Evolutionary conservation across 2,113 vertebrate species (phyloP), one percentile per base, ranked within the genome.

Genomic region (Myrmophylax atrothorax): DNA sequence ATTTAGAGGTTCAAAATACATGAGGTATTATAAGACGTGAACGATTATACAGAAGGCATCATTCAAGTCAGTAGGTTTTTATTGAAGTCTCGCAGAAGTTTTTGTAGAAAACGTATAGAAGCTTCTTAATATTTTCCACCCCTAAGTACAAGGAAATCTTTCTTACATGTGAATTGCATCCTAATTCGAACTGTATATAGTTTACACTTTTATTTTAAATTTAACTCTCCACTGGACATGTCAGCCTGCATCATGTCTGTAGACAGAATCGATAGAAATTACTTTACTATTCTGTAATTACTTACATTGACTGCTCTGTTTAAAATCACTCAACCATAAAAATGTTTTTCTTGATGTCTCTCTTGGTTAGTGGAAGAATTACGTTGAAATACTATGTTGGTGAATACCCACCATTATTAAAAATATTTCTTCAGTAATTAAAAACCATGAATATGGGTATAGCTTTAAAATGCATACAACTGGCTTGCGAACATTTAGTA

Each of bases 261-360:
- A 78, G 96, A 93, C 62, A 53, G 70, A 87, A 94, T 96, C 75
- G 0, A 73, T 97, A 95, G 81, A 93, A 96, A 97, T 96, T 85
- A 96, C 92, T 96, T 95, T 95, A 75, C 97, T 97, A 89, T 93
- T 97, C 90, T 94, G 62, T 97, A 97, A 97, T 98, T 97, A 96
- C 24, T 75, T 85, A 63, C 73, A 96, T 95, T 69, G 80, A 96
- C 79, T 96, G 89, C 76, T 96, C 84, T 94, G 75, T 96, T 97
- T 97, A 88, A 97, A 97, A 88, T 93, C 91, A 75, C 40, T 95
- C 89, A 96, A 79, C 94, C 87, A 50, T 88, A 72, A 81, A 96
- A 84, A 79, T 87, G 69, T 96, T 95, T 95, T 90, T 75, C 55
- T 91, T 85, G 75, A 73, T 93, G 92, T 82, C 14, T 95, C 52